phyloP scores from a whole-genome alignment of 1,140 invertebrate genomes.

The Dreissena rostriformis region DNA sequence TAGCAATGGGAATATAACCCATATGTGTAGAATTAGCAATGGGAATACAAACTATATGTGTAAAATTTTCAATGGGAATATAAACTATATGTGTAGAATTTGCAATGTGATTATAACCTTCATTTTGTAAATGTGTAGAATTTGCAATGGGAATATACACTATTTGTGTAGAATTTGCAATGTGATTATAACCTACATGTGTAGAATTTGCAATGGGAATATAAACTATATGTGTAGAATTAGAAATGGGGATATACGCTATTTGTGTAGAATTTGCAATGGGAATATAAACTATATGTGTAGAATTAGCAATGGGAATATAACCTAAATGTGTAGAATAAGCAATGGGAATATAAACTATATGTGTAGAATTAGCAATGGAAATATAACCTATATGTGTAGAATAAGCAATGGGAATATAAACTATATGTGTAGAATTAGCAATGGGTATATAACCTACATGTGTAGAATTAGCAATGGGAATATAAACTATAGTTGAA shows the following conservation, averaged over 20 bases:
- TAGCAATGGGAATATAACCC: neutral
- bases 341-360: neutral
- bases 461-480: no score
- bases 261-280: slow-evolving; percentile 33
- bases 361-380: neutral
- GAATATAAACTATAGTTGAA: neutral
- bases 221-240: neutral
- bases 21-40: slow-evolving; percentile 33
- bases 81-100: neutral
- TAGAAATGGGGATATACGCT: neutral
- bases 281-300: slow-evolving; percentile 64
- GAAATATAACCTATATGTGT: neutral
- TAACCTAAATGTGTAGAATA: no score
- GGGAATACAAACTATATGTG: slow-evolving; percentile 61
- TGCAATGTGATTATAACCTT: neutral
- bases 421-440: slow-evolving; percentile 4
- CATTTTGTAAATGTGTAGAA: neutral
- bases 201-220: no score
- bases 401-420: slow-evolving; percentile 64
- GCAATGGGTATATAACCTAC: no score
- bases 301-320: no score
- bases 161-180: no score
- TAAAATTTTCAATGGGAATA: no score
- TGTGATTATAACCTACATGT: no score
- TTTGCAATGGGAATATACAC: slow-evolving; percentile 68